Conservation (phyloP, 2,113 vertebrate genomes). For the Podarcis raffonei region DNA sequence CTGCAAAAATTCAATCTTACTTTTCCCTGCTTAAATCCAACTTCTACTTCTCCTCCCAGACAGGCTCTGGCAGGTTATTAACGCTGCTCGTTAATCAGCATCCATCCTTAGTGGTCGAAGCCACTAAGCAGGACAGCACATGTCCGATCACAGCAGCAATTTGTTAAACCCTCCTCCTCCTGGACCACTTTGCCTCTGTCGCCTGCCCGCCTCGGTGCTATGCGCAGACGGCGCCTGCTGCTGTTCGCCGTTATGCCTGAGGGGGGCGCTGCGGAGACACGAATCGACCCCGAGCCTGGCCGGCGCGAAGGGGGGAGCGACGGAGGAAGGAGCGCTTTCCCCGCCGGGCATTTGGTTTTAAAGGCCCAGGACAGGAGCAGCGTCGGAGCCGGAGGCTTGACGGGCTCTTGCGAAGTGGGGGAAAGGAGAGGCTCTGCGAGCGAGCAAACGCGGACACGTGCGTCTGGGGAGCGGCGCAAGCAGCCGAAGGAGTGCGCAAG, state of each 20-base stretch:
- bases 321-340: neutral
- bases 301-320: neutral
- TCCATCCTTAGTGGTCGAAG: neutral
- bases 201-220: neutral
- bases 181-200: neutral
- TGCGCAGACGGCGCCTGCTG: neutral
- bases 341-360: slow-evolving; percentile 43
- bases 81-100: neutral
- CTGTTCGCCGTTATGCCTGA: slow-evolving; percentile 27
- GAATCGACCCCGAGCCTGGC: neutral
- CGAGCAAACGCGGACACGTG: neutral
- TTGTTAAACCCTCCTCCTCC: neutral
- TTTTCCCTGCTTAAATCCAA: neutral
- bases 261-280: slow-evolving; percentile 64
- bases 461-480: neutral
- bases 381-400: neutral
- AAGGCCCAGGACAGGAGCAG: slow-evolving; percentile 30
- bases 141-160: neutral
- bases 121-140: neutral
- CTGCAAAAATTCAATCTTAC: neutral
- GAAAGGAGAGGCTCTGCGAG: neutral
- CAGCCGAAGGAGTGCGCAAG: slow-evolving; percentile 37
- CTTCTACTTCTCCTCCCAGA: too few relatives aligned
- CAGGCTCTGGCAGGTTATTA: neutral
- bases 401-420: neutral